Percentiles rank a stretch among this genome's conserved stretches.
These are phyloP conservation scores for Musca domestica DNA, from an alignment of 1,140 invertebrate species.

Conservation along the genomic window DNA sequence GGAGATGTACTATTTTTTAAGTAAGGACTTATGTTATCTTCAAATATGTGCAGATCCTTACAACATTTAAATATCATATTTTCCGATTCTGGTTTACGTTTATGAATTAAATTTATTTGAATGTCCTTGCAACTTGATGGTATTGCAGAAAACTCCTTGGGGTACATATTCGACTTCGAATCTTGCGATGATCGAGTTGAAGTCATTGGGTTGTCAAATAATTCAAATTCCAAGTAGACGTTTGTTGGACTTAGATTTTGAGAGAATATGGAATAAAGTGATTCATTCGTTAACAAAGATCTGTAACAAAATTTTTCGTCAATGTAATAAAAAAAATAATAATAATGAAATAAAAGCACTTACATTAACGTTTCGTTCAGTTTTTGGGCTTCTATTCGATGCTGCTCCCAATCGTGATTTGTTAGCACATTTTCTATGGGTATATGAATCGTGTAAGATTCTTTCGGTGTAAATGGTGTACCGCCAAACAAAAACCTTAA, in stretches of 20 bases:
- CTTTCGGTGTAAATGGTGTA: constrained; percentile 39
- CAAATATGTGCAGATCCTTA: constrained; percentile 25
- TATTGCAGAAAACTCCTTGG: constrained; percentile 13
- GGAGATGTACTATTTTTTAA: background rate
- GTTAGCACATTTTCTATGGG: constrained; percentile 34
- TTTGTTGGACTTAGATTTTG: constrained; percentile 41
- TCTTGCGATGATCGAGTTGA: background rate
- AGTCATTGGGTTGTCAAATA: constrained; percentile 12
- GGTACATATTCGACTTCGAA: constrained; percentile 5
- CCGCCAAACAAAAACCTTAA: constrained; percentile 43
- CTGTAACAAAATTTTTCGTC: no score
- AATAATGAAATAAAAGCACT: no score
- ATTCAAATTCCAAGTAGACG: constrained; percentile 41
- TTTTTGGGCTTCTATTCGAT: constrained; percentile 30
- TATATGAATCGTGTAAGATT: constrained; percentile 45
- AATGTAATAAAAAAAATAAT: no score
- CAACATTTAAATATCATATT: constrained; percentile 22
- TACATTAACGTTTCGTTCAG: constrained; percentile 40
- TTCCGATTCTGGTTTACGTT: background rate
- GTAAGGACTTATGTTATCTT: constrained; percentile 4
- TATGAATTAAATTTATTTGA: constrained; percentile 21
- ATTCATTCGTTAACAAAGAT: constrained; percentile 39
- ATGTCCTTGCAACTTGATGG: constrained; percentile 27
- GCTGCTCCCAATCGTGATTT: constrained; percentile 33
- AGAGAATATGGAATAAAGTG: constrained; percentile 41